Evolutionary conservation across 2,888 invertebrate genomes (phyloP).

Genomic region (Sphecodes monilicornis): DNA sequence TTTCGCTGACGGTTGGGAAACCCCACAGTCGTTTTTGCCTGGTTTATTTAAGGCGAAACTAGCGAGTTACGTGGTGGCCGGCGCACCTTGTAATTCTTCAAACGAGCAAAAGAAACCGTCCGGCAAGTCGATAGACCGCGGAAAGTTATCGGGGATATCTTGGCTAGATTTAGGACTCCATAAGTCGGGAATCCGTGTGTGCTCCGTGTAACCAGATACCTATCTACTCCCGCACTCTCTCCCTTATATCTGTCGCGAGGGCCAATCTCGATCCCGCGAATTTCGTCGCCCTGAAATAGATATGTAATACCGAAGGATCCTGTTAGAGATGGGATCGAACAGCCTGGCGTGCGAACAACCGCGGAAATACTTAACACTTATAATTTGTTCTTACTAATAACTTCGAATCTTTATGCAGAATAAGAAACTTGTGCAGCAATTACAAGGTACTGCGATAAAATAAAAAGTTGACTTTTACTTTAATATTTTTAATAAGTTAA

Average conservation of each 20-base stretch:
- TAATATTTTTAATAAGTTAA: no score
- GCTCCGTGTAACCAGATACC: slow-evolving; percentile 51
- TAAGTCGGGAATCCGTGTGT: slow-evolving; percentile 48
- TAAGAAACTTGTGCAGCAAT: no score
- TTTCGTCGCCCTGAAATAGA: slow-evolving; percentile 52
- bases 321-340: slow-evolving; percentile 37
- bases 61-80: background rate
- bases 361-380: no score
- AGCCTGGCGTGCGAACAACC: slow-evolving; percentile 11
- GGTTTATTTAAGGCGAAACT: slow-evolving; percentile 51
- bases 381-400: no score
- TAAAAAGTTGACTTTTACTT: no score
- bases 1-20: slow-evolving; percentile 33
- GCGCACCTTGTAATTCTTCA: slow-evolving; percentile 43
- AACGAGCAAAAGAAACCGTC: slow-evolving; percentile 46
- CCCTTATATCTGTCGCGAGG: slow-evolving; percentile 50
- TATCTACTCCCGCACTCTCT: slow-evolving; percentile 4
- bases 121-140: slow-evolving; percentile 40
- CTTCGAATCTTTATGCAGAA: no score
- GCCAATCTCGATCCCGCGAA: slow-evolving; percentile 61
- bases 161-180: slow-evolving; percentile 61
- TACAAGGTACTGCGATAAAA: no score
- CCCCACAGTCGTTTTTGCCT: slow-evolving; percentile 1
- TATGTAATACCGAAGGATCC: slow-evolving; percentile 41
- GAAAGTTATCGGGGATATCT: slow-evolving; percentile 60